phyloP scores from a whole-genome alignment of 2,888 invertebrate genomes.

The Tinea trinotella region DNA sequence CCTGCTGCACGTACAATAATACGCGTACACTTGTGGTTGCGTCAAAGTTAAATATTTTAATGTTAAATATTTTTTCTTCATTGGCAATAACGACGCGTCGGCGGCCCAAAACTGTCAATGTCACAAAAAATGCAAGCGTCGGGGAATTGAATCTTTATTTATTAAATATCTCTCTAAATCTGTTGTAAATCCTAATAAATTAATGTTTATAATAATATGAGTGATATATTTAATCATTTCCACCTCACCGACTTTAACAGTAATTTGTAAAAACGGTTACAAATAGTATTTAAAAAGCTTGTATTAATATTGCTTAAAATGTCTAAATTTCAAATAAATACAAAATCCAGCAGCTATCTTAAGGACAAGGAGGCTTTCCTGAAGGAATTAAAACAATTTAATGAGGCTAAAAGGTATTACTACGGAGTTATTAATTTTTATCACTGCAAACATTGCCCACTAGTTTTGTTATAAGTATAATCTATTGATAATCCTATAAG shows the following conservation, averaged over 20 bases:
- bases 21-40: too few relatives aligned
- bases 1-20: too few relatives aligned
- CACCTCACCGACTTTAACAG: background rate
- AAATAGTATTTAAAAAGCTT: background rate
- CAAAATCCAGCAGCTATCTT: slow-evolving; percentile 78
- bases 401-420: slow-evolving; percentile 93
- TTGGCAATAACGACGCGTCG: slow-evolving; percentile 1
- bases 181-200: background rate
- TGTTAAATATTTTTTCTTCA: background rate
- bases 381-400: slow-evolving; percentile 90
- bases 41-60: too few relatives aligned
- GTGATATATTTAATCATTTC: background rate
- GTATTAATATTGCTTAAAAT: slow-evolving; percentile 34
- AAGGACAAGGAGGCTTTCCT: slow-evolving; percentile 86
- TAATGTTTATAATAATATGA: background rate
- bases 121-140: slow-evolving; percentile 22
- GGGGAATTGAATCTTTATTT: background rate
- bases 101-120: slow-evolving; percentile 25
- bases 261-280: background rate
- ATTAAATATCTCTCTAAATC: background rate
- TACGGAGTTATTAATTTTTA: too few relatives aligned
- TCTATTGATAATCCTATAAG: too few relatives aligned
- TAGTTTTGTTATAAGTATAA: too few relatives aligned
- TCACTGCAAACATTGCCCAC: too few relatives aligned
- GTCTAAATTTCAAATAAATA: slow-evolving; percentile 66